phyloP scores from a whole-genome alignment of 2,888 invertebrate species.

The Meiosimyza platycephala region DNA sequence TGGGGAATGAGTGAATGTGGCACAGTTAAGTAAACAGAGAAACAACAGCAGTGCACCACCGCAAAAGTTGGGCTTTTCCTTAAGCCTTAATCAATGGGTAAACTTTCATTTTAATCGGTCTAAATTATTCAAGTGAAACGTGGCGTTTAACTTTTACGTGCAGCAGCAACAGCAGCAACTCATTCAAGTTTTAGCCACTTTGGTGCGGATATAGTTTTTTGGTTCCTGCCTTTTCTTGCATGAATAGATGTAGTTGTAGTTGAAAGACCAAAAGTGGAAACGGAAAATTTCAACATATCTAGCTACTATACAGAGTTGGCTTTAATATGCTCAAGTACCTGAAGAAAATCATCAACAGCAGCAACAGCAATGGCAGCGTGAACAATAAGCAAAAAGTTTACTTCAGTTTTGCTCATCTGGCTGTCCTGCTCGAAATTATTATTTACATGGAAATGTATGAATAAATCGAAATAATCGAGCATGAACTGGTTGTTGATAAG shows the following conservation, averaged over 20 bases:
- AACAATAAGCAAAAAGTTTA: conserved; percentile 24
- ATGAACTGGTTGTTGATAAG: conserved; percentile 41
- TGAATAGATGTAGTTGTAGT: no score
- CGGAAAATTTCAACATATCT: no score
- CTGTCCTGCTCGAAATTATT: conserved; percentile 49
- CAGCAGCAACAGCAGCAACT: conserved; percentile 32
- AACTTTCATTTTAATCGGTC: conserved; percentile 64
- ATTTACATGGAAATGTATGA: conserved; percentile 45
- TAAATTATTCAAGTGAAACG: conserved; percentile 65
- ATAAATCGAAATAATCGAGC: conserved; percentile 44
- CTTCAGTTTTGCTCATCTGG: conserved; percentile 44
- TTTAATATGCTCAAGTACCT: no score
- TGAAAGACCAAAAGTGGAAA: no score
- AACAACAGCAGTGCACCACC: conserved; percentile 9
- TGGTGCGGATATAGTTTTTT: conserved; percentile 6
- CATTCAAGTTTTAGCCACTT: conserved; percentile 1
- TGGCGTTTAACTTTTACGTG: conserved; percentile 64
- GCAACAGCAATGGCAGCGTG: no score
- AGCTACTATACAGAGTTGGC: no score
- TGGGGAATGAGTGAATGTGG: not conserved
- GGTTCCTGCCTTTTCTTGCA: not conserved
- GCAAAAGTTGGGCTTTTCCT: conserved; percentile 39
- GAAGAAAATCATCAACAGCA: no score
- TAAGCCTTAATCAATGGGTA: conserved; percentile 63
- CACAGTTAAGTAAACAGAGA: not conserved